Evolutionary conservation across 30 jellyfish, hydroid and myxozoan species (phyloP).

Genomic region (Chrysaora quinquecirrha): DNA sequence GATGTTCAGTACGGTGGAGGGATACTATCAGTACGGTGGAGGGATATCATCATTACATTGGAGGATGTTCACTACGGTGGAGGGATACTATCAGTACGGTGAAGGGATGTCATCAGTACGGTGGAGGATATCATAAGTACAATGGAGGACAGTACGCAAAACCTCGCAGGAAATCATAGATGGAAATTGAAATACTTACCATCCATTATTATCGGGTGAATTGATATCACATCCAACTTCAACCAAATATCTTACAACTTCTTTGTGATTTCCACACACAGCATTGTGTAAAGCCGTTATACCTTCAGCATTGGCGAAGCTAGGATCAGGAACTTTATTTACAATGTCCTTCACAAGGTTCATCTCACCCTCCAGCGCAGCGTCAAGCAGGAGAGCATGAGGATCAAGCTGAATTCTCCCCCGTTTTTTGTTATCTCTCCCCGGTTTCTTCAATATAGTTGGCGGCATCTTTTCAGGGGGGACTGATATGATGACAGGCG

Average conservation of each 20-base stretch:
- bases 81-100: too few relatives aligned
- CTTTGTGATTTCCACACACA: slow-evolving; percentile 97
- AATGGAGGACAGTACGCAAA: too few relatives aligned
- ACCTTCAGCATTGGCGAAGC: slow-evolving; percentile 97
- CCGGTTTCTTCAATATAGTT: slow-evolving; percentile 86
- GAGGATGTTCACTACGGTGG: too few relatives aligned
- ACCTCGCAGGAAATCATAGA: too few relatives aligned
- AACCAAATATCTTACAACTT: slow-evolving; percentile 86
- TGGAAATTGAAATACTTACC: too few relatives aligned
- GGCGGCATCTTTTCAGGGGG: slow-evolving; percentile 98
- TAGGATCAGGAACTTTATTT: slow-evolving; percentile 93
- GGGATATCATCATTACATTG: too few relatives aligned
- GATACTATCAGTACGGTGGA: too few relatives aligned
- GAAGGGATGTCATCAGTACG: too few relatives aligned
- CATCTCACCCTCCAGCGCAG: slow-evolving; percentile 98
- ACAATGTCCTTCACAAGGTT: slow-evolving; percentile 77
- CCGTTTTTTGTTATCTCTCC: slow-evolving; percentile 83
- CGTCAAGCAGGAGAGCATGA: slow-evolving; percentile 89
- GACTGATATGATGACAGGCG: slow-evolving; percentile 82
- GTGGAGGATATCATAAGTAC: too few relatives aligned
- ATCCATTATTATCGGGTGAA: slow-evolving; percentile 98
- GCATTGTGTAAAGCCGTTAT: slow-evolving; percentile 98
- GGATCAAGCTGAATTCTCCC: slow-evolving; percentile 96
- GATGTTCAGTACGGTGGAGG: too few relatives aligned
- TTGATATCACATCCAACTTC: slow-evolving; percentile 98